Evolutionary conservation across 2,888 invertebrate species (phyloP).

Genomic region (Mayetiola destructor): DNA sequence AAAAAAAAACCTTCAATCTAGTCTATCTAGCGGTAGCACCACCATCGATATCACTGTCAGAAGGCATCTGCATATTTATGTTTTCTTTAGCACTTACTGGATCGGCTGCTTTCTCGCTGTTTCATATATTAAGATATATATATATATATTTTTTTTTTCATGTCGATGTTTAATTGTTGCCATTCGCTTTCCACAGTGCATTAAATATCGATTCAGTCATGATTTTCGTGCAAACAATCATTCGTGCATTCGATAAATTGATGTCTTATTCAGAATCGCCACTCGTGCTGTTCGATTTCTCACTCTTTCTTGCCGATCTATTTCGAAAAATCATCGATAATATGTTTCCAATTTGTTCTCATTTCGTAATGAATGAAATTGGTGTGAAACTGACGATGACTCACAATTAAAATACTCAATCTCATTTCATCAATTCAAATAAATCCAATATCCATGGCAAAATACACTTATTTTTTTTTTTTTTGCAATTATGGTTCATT

Average conservation of each 20-base stretch:
- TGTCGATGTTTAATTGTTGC: neutral
- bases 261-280: neutral
- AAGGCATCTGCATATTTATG: neutral
- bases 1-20: no score
- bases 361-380: no score
- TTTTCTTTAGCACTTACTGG: neutral
- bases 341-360: constrained; percentile 9
- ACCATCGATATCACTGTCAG: constrained; percentile 1
- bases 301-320: neutral
- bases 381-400: no score
- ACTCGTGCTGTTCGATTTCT: neutral
- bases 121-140: no score
- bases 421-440: no score
- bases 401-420: no score
- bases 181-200: neutral
- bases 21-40: neutral
- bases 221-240: constrained; percentile 4
- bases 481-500: no score
- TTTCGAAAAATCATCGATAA: neutral
- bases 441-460: no score
- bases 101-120: neutral
- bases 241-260: neutral
- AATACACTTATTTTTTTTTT: no score
- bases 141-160: no score
- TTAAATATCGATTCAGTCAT: constrained; percentile 10